phyloP scores from a whole-genome alignment of 2,888 invertebrate species.

The Cerceris rybyensis region DNA sequence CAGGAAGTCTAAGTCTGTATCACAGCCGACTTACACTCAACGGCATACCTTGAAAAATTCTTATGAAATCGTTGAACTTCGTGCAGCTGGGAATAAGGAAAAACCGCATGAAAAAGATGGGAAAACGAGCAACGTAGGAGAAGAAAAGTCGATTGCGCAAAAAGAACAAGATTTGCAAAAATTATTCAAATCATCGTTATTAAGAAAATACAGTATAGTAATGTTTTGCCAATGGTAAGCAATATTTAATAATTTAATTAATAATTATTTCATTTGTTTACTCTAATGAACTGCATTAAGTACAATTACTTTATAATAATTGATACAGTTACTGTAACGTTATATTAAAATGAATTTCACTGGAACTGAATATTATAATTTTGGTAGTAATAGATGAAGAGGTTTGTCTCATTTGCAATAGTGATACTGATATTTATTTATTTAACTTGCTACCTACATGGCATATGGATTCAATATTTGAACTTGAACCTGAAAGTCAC shows the following conservation, averaged over 20 bases:
- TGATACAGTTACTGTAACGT: no score
- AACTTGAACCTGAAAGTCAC: no score
- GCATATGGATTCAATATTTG: no score
- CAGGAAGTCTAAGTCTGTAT: constrained; percentile 42
- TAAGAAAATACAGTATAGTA: constrained; percentile 60
- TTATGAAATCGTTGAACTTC: constrained; percentile 49
- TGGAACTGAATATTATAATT: no score
- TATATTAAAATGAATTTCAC: no score
- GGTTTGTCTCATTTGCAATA: no score
- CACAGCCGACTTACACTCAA: constrained; percentile 36
- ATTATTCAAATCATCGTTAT: constrained; percentile 42
- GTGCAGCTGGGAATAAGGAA: constrained; percentile 41
- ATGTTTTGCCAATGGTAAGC: constrained; percentile 69
- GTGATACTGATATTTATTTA: no score
- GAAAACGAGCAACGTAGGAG: constrained; percentile 25
- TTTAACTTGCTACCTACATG: no score
- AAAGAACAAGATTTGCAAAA: constrained; percentile 31
- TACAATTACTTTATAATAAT: no score
- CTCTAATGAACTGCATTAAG: no score
- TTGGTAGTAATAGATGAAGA: no score
- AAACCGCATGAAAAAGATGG: constrained; percentile 42
- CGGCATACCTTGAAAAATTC: constrained; percentile 33
- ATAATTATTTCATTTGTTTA: not conserved
- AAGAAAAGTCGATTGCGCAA: constrained; percentile 25
- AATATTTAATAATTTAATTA: not conserved